Percentiles rank a stretch among this genome's conserved stretches.
Evolutionary conservation across 2,797 vertebrate genomes (phyloP).

Genomic region (Cirrhinus mrigala): DNA sequence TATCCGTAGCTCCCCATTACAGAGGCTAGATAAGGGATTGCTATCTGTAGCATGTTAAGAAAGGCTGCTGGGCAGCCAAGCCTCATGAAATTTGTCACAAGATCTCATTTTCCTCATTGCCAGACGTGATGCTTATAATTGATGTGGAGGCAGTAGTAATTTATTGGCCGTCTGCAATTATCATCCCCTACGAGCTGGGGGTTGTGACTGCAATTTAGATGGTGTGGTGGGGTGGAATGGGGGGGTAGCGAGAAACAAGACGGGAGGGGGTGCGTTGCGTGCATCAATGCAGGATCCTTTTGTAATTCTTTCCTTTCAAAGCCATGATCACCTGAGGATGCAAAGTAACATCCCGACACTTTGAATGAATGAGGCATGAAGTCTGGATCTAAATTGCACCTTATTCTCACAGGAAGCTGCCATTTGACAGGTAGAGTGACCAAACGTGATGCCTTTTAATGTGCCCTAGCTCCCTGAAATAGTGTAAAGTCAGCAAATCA

Average conservation of each 20-base stretch:
- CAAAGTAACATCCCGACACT: constrained; percentile 69
- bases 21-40: constrained; percentile 89
- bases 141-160: constrained; percentile 89
- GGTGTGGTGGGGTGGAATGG: constrained; percentile 55
- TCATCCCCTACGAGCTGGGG: constrained; percentile 83
- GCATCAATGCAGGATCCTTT: constrained; percentile 68
- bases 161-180: constrained; percentile 89
- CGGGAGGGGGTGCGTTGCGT: constrained; percentile 46
- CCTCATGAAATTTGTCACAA: constrained; percentile 87
- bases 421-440: constrained; percentile 15
- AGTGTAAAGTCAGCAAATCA: background rate
- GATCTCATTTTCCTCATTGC: constrained; percentile 90
- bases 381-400: background rate
- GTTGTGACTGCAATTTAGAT: constrained; percentile 88
- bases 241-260: constrained; percentile 17
- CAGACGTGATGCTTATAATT: constrained; percentile 88
- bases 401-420: background rate
- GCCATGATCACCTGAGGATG: constrained; percentile 68
- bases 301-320: constrained; percentile 31
- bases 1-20: constrained; percentile 88
- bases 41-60: constrained; percentile 91
- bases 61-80: constrained; percentile 85
- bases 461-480: background rate
- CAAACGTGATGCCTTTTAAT: background rate
- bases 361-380: constrained; percentile 51